phyloP scores from a whole-genome alignment of 1,140 invertebrate species.

The Hyles vespertilio region DNA sequence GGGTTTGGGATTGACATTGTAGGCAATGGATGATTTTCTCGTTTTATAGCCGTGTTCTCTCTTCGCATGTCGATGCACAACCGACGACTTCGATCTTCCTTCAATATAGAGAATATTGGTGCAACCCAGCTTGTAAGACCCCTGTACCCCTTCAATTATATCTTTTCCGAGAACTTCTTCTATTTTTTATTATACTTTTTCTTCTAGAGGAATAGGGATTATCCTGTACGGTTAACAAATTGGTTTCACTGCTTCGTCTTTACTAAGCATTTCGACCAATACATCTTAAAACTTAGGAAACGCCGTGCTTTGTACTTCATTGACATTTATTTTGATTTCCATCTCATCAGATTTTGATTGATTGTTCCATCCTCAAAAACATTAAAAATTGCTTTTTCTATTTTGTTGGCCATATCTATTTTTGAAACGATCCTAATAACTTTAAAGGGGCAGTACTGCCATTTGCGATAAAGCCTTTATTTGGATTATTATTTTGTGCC shows the following conservation, averaged over 20 bases:
- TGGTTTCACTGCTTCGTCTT: slow-evolving; percentile 33
- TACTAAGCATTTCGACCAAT: slow-evolving; percentile 31
- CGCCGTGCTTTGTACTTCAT: neutral
- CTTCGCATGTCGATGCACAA: slow-evolving; percentile 54
- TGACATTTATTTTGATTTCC: slow-evolving; percentile 16
- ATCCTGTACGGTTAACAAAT: slow-evolving; percentile 41
- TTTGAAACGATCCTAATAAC: slow-evolving; percentile 22
- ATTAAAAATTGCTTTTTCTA: slow-evolving; percentile 14
- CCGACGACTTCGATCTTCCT: slow-evolving; percentile 39
- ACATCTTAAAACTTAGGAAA: slow-evolving; percentile 49
- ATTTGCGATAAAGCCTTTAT: slow-evolving; percentile 26
- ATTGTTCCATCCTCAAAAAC: slow-evolving; percentile 20
- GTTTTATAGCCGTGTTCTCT: slow-evolving; percentile 40
- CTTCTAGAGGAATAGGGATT: slow-evolving; percentile 38
- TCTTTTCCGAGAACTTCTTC: slow-evolving; percentile 28
- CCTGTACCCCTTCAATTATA: slow-evolving; percentile 49
- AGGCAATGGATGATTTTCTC: slow-evolving; percentile 48
- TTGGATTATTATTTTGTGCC: slow-evolving; percentile 17
- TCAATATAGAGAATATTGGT: slow-evolving; percentile 43
- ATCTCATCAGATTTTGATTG: slow-evolving; percentile 27
- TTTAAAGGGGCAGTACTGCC: slow-evolving; percentile 26
- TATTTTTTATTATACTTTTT: slow-evolving; percentile 32
- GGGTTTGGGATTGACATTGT: too few relatives aligned
- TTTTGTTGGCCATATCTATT: slow-evolving; percentile 8
- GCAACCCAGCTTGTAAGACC: slow-evolving; percentile 51